phyloP scores from a whole-genome alignment of 2,113 vertebrate species.

The Lophura nycthemera region DNA sequence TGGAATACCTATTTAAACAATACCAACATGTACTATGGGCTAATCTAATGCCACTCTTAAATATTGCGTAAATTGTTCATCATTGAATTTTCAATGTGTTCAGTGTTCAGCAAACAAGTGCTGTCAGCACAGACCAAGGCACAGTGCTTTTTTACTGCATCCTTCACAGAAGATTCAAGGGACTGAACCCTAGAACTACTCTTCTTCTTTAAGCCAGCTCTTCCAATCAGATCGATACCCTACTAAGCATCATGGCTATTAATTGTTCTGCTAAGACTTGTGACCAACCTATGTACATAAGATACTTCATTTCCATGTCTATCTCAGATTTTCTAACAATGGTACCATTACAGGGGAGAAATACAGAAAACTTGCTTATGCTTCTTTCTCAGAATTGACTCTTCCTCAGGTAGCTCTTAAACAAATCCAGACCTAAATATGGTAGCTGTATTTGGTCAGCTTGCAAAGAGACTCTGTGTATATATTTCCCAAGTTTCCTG shows the following conservation, averaged over 20 bases:
- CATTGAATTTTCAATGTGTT: not conserved
- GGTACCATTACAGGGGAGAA: not conserved
- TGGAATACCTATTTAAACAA: not conserved
- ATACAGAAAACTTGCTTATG: not conserved
- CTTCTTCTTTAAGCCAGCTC: not conserved
- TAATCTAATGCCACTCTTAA: not conserved
- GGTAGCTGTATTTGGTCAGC: not conserved
- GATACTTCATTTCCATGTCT: not conserved
- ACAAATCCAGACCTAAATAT: not conserved
- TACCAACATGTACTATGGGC: not conserved
- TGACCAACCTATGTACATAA: not conserved
- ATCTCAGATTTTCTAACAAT: not conserved
- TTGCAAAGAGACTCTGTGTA: not conserved
- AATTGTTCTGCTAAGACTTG: not conserved
- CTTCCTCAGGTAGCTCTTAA: not conserved
- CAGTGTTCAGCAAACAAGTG: not conserved
- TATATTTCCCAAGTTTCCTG: not conserved
- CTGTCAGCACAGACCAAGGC: not conserved
- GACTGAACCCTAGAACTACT: not conserved
- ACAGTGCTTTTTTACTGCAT: not conserved
- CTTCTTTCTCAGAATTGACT: not conserved
- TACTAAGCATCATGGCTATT: rapidly evolving
- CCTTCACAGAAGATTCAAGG: not conserved
- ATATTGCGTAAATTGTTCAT: not conserved
- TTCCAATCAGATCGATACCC: not conserved